Base-by-base conservation (phyloP, 2,888 invertebrate genomes). In the Thecocarcelia acutangulata region DNA sequence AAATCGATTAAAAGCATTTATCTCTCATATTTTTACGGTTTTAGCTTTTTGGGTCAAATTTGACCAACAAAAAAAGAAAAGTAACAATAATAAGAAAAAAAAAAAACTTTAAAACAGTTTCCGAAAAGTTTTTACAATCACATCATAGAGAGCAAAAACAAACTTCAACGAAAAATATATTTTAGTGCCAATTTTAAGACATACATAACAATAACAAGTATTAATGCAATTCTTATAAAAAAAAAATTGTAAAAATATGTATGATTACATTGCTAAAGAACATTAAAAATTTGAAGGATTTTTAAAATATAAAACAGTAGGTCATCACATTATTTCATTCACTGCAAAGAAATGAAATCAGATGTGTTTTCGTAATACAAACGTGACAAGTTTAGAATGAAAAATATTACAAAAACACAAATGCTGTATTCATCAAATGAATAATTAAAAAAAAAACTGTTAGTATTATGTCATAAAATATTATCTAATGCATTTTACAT, bases 1-100 rank as follows among this genome's bases (percentile, higher is more conserved):
- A 63, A 72, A 61, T 72, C 61, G 61, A 72, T 72, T 72, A 42
- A 44, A 52, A 44, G 8, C 19, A 50, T 72, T 72, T 50, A 59
- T 72, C n/a, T 59, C 40, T 2, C 40, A 40, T 42, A 28, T 54
- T 54, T 54, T 66, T 24, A 11, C 21, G 21, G 21, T 46, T 42
- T 13, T 24, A 11, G 3, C 0, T 61, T 72, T 61, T 50, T 72
- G 70, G 70, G 72, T 61, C 72, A 61, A 44, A 42, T 44, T 19
- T 44, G 19, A 68, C n/a, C 42, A 54, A 42, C 40, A 54, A 17
- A 42, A 15, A 44, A 28, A 17, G 17, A 8, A 44, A 61, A n/a
- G 9, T 33, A 33, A 59, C 2, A 5, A 19, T 42, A 6, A 42
- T 15, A 42, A 8, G 33, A 3, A 8, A 48, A 12, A 8, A 54